Percentiles rank a stretch among this genome's conserved stretches.
phyloP scores from a whole-genome alignment of 2,113 vertebrate species.

The Vidua macroura region DNA sequence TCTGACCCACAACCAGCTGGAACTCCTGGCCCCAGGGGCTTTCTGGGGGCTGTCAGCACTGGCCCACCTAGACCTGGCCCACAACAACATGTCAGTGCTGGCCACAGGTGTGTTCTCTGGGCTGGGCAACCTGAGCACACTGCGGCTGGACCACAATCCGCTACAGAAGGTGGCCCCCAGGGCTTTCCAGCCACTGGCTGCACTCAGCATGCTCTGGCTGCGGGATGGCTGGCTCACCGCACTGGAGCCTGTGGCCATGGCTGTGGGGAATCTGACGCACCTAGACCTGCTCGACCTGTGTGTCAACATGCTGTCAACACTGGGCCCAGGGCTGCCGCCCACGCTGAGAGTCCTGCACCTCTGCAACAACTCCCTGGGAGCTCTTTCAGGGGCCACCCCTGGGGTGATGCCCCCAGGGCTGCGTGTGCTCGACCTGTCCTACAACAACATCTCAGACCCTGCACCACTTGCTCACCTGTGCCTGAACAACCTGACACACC shows the following conservation, averaged over 20 bases:
- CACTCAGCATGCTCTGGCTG: not conserved
- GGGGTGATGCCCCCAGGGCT: slow-evolving; percentile 39
- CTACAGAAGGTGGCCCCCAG: not conserved
- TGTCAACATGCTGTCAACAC: not conserved
- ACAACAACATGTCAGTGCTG: slow-evolving; percentile 57
- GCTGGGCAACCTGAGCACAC: slow-evolving; percentile 21
- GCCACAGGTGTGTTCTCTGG: not conserved
- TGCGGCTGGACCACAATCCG: slow-evolving; percentile 36
- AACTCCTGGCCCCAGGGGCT: slow-evolving; percentile 33
- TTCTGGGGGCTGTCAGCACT: slow-evolving; percentile 70
- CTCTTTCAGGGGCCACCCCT: slow-evolving; percentile 12
- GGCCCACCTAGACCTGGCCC: slow-evolving; percentile 68
- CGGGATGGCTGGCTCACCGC: not conserved
- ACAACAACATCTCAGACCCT: not conserved
- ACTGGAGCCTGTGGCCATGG: not conserved
- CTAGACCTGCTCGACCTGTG: slow-evolving; percentile 19
- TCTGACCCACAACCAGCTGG: slow-evolving; percentile 66
- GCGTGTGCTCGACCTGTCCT: not conserved
- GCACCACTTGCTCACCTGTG: fast-evolving
- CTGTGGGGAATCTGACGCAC: not conserved
- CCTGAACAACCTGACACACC: not conserved
- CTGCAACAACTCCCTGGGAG: slow-evolving; percentile 67
- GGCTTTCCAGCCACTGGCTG: not conserved
- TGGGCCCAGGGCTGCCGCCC: slow-evolving; percentile 61
- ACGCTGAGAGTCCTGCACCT: slow-evolving; percentile 63